Evolutionary conservation across 2,113 vertebrate species (phyloP).

Genomic region (Mastomys coucha): DNA sequence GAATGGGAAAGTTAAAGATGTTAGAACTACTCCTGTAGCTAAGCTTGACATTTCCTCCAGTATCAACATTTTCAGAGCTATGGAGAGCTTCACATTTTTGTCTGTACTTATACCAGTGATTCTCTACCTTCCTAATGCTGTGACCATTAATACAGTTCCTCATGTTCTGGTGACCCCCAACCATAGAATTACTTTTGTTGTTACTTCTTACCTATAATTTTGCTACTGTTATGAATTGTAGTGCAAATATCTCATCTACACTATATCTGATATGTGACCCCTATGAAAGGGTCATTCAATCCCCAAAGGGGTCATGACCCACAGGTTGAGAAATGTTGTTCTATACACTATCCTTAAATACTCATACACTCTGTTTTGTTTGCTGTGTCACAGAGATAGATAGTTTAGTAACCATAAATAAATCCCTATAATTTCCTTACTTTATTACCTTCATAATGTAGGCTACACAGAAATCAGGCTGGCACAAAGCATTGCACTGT

Average conservation of each 20-base stretch:
- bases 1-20: background rate
- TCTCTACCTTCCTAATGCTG: background rate
- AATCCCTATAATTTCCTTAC: slow-evolving; percentile 13
- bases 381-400: background rate
- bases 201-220: background rate
- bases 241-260: background rate
- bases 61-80: slow-evolving; percentile 59
- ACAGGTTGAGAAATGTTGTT: background rate
- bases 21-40: slow-evolving; percentile 36
- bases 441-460: background rate
- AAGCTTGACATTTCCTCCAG: background rate
- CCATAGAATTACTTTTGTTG: background rate
- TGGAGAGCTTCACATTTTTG: background rate
- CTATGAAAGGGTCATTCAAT: background rate
- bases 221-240: background rate
- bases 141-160: background rate
- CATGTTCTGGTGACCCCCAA: background rate
- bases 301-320: background rate
- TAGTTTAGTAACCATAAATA: background rate
- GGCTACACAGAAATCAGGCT: background rate
- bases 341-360: background rate
- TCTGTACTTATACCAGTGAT: background rate
- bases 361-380: background rate
- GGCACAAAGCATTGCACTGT: background rate
- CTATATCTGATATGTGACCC: background rate